Conservation (phyloP, 2,888 invertebrate species). For the Luperina testacea region DNA sequence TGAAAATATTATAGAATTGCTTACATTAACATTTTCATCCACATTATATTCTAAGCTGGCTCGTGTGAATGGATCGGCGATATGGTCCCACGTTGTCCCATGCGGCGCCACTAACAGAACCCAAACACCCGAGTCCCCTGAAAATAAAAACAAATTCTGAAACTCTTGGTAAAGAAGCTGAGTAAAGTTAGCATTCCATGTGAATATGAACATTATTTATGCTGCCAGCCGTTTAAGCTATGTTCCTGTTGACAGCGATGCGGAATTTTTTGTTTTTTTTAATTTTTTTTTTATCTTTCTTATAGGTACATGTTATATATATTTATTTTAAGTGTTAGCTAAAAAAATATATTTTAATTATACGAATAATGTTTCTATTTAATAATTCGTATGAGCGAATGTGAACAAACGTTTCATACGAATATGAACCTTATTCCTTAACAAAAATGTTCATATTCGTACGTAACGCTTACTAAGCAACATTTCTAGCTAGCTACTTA, state of each 20-base stretch:
- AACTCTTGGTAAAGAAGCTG: neutral
- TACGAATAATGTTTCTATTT: neutral
- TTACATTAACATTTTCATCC: constrained; percentile 76
- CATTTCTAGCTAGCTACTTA: constrained; percentile 59
- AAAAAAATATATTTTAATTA: neutral
- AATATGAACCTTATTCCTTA: neutral
- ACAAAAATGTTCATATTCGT: neutral
- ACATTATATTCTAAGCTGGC: constrained; percentile 75
- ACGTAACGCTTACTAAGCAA: neutral
- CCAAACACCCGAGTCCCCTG: constrained; percentile 74
- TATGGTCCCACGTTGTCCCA: constrained; percentile 76
- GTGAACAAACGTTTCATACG: neutral
- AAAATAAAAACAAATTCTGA: neutral
- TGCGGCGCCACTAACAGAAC: constrained; percentile 79
- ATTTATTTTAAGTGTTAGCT: no score
- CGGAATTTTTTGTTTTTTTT: no score
- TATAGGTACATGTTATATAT: no score
- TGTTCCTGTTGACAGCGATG: no score
- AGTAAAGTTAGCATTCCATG: neutral
- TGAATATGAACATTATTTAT: neutral
- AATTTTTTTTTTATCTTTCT: no score
- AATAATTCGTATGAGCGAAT: neutral
- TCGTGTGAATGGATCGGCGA: constrained; percentile 77
- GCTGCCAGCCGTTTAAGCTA: no score
- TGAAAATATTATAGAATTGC: constrained; percentile 38